Conservation (phyloP, 2,113 vertebrate species). For the Accipiter virgatus region DNA sequence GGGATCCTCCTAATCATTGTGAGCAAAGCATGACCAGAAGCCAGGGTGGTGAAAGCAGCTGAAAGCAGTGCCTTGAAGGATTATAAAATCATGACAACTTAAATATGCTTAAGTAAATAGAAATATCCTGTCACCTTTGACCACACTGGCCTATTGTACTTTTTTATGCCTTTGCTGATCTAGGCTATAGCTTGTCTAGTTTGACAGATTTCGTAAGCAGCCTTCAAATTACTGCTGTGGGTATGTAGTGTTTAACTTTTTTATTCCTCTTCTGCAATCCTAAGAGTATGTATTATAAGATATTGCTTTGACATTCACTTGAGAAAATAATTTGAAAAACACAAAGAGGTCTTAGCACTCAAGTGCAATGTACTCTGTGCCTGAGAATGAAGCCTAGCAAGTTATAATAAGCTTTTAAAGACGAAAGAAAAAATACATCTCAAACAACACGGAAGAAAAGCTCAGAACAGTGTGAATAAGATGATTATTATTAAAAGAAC, state of each 20-base stretch:
- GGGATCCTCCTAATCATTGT: background rate
- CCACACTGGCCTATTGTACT: background rate
- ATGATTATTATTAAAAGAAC: background rate
- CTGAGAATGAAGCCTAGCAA: background rate
- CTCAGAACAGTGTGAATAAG: background rate
- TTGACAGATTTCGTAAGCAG: constrained; percentile 40
- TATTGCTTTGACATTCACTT: constrained; percentile 19
- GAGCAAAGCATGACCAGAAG: background rate
- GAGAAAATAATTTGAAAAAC: constrained; percentile 8
- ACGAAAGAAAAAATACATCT: background rate
- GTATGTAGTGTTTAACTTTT: constrained; percentile 46
- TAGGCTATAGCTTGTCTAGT: background rate
- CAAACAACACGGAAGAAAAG: background rate
- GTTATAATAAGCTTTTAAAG: constrained; percentile 5
- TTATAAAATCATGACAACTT: background rate
- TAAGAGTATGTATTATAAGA: background rate
- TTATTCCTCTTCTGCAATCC: constrained; percentile 25
- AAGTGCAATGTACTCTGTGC: background rate
- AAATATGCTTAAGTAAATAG: constrained; percentile 14
- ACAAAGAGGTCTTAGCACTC: constrained; percentile 19
- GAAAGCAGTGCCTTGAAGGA: background rate
- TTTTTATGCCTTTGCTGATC: background rate
- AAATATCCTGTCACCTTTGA: background rate
- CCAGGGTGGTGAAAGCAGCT: background rate
- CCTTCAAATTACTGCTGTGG: constrained; percentile 30